Conservation (phyloP, 2,888 invertebrate species). For the Homarus gammarus region DNA sequence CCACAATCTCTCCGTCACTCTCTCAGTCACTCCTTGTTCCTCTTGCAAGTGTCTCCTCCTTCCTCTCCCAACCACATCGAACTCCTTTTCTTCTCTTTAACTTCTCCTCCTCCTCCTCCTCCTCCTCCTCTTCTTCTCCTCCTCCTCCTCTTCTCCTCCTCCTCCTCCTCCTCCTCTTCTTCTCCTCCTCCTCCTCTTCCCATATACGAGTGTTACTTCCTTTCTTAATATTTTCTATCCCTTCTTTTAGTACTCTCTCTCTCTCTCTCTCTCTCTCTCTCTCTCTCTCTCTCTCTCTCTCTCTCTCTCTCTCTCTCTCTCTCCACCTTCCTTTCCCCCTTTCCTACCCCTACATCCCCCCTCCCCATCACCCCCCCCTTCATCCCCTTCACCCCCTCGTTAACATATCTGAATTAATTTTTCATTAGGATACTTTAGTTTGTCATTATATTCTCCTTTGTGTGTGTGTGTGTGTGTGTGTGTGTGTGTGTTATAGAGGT, state of each 20-base stretch:
- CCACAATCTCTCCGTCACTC: background rate
- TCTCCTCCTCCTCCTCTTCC: background rate
- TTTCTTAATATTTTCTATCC: too few species aligned
- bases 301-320: too few species aligned
- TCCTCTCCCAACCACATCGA: background rate
- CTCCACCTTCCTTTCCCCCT: too few species aligned
- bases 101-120: too few species aligned
- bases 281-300: too few species aligned
- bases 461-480: too few species aligned
- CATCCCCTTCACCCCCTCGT: background rate
- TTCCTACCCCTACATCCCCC: background rate
- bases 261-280: too few species aligned
- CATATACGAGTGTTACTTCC: too few species aligned
- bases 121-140: background rate
- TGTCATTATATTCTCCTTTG: background rate
- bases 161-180: background rate
- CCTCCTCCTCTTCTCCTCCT: background rate
- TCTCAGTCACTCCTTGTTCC: background rate
- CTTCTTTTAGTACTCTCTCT: too few species aligned
- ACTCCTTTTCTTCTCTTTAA: background rate
- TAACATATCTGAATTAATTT: background rate
- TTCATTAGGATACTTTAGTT: background rate
- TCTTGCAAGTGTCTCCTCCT: too few species aligned
- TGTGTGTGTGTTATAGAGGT: too few species aligned
- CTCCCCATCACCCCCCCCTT: background rate